A percentile compares a stretch with the other conserved stretches of the same genome.
Evolutionary conservation across 2,113 vertebrate genomes (phyloP).

Genomic region (Nothobranchius kuhntae): DNA sequence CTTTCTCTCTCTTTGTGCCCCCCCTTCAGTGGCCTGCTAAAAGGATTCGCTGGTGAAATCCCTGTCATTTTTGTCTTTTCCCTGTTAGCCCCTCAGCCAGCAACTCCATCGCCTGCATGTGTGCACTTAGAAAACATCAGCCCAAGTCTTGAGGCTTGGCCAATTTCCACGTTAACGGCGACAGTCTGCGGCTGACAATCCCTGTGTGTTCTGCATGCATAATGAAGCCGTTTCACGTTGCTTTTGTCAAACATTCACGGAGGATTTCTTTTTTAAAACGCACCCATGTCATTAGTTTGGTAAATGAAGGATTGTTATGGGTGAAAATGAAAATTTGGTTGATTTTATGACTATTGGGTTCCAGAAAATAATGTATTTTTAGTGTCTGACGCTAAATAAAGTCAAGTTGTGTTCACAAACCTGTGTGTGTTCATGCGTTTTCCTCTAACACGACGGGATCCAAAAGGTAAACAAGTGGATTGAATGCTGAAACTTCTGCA

Average conservation of each 20-base stretch:
- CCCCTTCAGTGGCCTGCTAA: constrained; percentile 82
- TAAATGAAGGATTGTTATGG: neutral
- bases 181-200: constrained; percentile 27
- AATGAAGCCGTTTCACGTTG: constrained; percentile 6
- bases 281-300: neutral
- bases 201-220: constrained; percentile 32
- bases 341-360: too few species aligned
- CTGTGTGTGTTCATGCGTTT: constrained; percentile 22
- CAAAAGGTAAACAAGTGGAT: neutral
- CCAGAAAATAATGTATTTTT: constrained; percentile 16
- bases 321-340: too few species aligned
- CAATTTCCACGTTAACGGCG: constrained; percentile 47
- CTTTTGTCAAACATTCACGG: constrained; percentile 13
- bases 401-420: neutral
- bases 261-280: neutral
- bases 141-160: constrained; percentile 26
- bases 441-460: neutral
- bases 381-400: constrained; percentile 52
- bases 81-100: constrained; percentile 56
- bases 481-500: constrained; percentile 1
- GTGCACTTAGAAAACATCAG: constrained; percentile 66
- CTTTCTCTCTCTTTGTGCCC: constrained; percentile 56
- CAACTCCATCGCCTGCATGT: constrained; percentile 62
- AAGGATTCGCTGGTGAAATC: constrained; percentile 81
- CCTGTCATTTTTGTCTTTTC: constrained; percentile 79